Evolutionary conservation across 2,888 invertebrate genomes (phyloP), one percentile per base, ranked within the genome.

Genomic region (Pomacea canaliculata): DNA sequence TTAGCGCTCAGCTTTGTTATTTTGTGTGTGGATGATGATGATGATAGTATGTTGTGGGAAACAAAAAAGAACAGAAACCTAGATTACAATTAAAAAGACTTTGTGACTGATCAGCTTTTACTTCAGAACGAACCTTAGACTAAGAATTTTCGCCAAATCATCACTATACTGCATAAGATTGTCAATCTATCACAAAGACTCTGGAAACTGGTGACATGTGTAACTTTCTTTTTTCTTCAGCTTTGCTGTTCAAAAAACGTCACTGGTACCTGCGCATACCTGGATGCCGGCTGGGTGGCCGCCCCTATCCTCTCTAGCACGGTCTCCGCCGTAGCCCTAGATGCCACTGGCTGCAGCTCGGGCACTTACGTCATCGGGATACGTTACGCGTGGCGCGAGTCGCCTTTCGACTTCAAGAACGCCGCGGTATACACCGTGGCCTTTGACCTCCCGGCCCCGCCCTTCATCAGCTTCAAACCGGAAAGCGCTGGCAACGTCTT

Each of bases 361-460:
- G 78, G 76, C 18, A 63, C 81, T 74, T 79, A 76, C 67, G 72
- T 82, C 19, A 76, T 80, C 46, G 85, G 84, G 0, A 27, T 85
- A 3, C 80, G 86, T 18, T 85, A 85, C 70, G 78, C 80, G 1
- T 85, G 85, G 86, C 69, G 83, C 49, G 84, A 84, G 72, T 83
- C 85, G 23, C 85, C 86, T 18, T 85, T 85, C 76, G 65, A 70
- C 8, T 83, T 84, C 71, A 85, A 85, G 77, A 78, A 77, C 56
- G 85, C 85, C 77, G 83, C 85, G 10, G 81, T 85, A 7, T 85
- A 86, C 71, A 80, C 80, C n/a, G 74, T 66, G n/a, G 78, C 80
- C n/a, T 81, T 83, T 56, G 70, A 75, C n/a, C 80, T 85, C 10
- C 86, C 86, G 0, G 84, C 80, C 16, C 80, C 84, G 9, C 86